These are phyloP conservation scores for Dermatophagoides farinae DNA, from an alignment of 1,140 invertebrate species.

Conservation along the genomic window DNA sequence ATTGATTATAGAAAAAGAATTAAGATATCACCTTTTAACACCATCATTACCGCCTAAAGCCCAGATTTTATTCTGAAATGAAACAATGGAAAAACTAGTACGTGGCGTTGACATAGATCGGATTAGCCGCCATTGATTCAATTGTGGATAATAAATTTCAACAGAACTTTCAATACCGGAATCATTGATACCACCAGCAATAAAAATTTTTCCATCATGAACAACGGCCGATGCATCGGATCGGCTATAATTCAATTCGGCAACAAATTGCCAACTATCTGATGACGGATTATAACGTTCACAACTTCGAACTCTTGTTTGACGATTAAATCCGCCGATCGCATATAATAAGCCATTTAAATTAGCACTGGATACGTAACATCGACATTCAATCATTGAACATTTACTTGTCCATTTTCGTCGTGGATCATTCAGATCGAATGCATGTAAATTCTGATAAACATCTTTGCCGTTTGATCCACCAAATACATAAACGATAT, in stretches of 20 bases:
- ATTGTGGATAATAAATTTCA: conserved; percentile 27
- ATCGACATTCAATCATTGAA: conserved; percentile 12
- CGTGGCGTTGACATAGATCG: conserved; percentile 49
- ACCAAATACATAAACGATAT: conserved; percentile 50
- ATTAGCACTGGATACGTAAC: conserved; percentile 36
- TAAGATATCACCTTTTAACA: conserved; percentile 27
- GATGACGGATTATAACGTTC: conserved; percentile 4
- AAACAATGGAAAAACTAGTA: conserved; percentile 50
- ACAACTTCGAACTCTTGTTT: conserved; percentile 2
- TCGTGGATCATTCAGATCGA: conserved; percentile 32
- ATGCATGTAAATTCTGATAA: conserved; percentile 43
- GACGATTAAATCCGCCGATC: conserved; percentile 27
- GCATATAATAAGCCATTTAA: conserved; percentile 54
- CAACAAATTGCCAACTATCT: background rate
- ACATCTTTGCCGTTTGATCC: conserved; percentile 48
- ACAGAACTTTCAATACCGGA: conserved; percentile 27
- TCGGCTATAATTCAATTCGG: conserved; percentile 36
- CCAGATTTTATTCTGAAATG: conserved; percentile 43
- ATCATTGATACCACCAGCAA: conserved; percentile 35
- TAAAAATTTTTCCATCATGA: conserved; percentile 40
- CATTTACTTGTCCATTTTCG: background rate
- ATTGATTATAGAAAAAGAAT: background rate
- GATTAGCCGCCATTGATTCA: conserved; percentile 43
- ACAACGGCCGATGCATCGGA: conserved; percentile 44
- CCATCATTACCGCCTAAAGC: conserved; percentile 55